Evolutionary conservation across 2,113 vertebrate genomes (phyloP).

Genomic region (Peromyscus maniculatus): DNA sequence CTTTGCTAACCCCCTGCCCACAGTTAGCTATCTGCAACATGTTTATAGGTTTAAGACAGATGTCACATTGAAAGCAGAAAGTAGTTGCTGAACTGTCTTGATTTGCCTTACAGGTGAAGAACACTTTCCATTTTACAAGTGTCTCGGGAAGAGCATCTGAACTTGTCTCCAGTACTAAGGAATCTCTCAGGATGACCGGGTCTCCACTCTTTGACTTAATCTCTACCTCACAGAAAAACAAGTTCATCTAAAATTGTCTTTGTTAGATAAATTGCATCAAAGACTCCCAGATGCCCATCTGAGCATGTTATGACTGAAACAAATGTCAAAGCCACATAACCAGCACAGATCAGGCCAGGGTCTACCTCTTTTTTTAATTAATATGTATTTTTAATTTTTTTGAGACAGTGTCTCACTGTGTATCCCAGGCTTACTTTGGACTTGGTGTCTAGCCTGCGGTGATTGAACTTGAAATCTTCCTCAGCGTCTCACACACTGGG

Average conservation of each 20-base stretch:
- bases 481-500: background rate
- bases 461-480: background rate
- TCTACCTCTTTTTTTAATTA: background rate
- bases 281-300: background rate
- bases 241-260: background rate
- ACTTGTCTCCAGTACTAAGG: background rate
- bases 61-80: background rate
- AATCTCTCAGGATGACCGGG: background rate
- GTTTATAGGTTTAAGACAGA: background rate
- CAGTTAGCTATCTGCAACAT: background rate
- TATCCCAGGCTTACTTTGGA: background rate
- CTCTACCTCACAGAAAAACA: background rate
- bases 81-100: constrained; percentile 9
- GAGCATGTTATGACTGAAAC: background rate
- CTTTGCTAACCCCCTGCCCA: background rate
- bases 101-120: constrained; percentile 65
- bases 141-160: background rate
- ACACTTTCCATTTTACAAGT: background rate
- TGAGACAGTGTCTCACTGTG: background rate
- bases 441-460: background rate
- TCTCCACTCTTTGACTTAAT: constrained; percentile 16
- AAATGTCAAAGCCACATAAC: background rate
- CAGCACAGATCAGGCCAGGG: background rate
- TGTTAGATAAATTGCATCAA: background rate
- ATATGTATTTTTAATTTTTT: background rate